Evolutionary conservation across 2,113 vertebrate species (phyloP).

Genomic region (Bos javanicus): DNA sequence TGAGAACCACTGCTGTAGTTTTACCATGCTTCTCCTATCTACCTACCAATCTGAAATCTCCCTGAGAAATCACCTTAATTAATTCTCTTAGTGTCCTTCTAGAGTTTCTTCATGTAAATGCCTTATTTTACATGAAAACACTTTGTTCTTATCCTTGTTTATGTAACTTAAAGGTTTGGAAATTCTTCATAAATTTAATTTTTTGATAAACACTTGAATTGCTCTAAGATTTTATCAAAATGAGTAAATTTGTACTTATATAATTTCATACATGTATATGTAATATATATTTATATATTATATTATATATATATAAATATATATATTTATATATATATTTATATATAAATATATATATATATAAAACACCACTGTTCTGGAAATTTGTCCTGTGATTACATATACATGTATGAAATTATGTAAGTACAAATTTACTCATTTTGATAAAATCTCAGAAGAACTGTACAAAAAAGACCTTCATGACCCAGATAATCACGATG

Average conservation of each 20-base stretch:
- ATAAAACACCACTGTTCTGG: not conserved
- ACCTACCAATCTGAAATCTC: not conserved
- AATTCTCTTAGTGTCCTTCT: not conserved
- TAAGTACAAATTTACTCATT: too few species aligned
- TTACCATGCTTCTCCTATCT: not conserved
- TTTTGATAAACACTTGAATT: not conserved
- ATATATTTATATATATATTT: too few species aligned
- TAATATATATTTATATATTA: not conserved
- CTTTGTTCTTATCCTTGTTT: not conserved
- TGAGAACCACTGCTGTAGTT: not conserved
- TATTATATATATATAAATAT: too few species aligned
- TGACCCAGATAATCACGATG: too few species aligned
- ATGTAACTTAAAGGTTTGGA: not conserved
- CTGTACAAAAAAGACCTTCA: too few species aligned
- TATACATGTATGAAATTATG: not conserved
- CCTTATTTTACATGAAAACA: not conserved
- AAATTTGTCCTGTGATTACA: not conserved
- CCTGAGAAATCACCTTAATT: not conserved
- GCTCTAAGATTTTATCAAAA: not conserved
- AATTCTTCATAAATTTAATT: not conserved
- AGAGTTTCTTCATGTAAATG: not conserved
- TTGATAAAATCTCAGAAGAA: not conserved
- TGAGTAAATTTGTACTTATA: not conserved
- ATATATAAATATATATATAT: not conserved
- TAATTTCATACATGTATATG: not conserved